Conservation (phyloP, 2,797 vertebrate species). For the Sebastolobus alascanus region DNA sequence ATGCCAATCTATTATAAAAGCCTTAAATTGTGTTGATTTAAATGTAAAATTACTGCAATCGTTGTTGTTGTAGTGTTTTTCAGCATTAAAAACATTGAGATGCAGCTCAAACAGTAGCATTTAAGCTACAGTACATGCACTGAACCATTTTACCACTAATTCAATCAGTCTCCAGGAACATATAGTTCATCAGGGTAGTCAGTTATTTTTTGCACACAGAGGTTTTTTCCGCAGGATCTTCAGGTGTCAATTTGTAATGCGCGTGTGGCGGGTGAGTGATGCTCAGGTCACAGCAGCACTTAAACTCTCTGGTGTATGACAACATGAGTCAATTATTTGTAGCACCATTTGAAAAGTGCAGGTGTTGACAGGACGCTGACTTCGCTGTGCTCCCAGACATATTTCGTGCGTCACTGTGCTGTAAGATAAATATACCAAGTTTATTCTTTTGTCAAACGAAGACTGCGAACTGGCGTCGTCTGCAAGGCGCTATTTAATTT, state of each 20-base stretch:
- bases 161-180: constrained; percentile 19
- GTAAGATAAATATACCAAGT: constrained; percentile 43
- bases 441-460: constrained; percentile 39
- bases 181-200: background rate
- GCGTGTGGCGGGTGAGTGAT: constrained; percentile 34
- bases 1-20: constrained; percentile 16
- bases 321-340: constrained; percentile 65
- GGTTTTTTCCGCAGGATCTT: constrained; percentile 32
- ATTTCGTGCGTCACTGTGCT: constrained; percentile 14
- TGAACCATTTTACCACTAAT: background rate
- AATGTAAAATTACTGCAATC: constrained; percentile 11
- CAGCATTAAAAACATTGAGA: background rate
- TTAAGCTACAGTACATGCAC: constrained; percentile 4
- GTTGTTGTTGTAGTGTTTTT: constrained; percentile 8
- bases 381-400: constrained; percentile 33
- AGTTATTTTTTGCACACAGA: constrained; percentile 10
- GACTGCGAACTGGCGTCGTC: background rate
- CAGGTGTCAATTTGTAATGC: constrained; percentile 30
- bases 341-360: constrained; percentile 44
- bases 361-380: constrained; percentile 47
- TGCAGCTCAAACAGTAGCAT: background rate
- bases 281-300: constrained; percentile 53
- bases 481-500: constrained; percentile 27
- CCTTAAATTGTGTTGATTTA: background rate
- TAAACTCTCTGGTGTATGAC: constrained; percentile 60